A percentile compares a stretch with the other conserved stretches of the same genome.
These are phyloP conservation scores for Meloidogyne hapla DNA, from an alignment of 1,140 invertebrate species.

Conservation along the genomic window DNA sequence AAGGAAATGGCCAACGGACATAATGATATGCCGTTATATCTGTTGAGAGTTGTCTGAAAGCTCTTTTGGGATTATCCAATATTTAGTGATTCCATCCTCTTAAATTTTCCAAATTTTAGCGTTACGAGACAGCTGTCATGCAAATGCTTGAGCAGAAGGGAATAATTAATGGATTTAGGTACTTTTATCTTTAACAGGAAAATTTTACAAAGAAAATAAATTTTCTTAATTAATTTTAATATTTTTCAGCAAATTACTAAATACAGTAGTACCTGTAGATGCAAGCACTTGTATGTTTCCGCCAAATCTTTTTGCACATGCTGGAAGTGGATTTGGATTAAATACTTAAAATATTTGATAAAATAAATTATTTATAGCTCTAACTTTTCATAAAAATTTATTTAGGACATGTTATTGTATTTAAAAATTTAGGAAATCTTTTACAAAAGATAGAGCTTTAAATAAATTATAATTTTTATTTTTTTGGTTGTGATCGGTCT, in stretches of 20 bases:
- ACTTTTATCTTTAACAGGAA: no score
- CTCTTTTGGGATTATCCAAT: no score
- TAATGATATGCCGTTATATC: no score
- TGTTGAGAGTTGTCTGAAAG: no score
- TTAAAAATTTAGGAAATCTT: no score
- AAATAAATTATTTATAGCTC: neutral
- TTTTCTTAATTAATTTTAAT: neutral
- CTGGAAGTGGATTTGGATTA: slow-evolving; percentile 15
- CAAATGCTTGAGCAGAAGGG: slow-evolving; percentile 55
- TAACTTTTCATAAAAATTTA: no score
- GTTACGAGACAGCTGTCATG: slow-evolving; percentile 46
- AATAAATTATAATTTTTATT: no score
- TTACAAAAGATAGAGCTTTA: no score
- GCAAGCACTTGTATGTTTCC: slow-evolving; percentile 52
- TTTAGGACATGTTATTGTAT: neutral
- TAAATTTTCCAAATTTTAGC: slow-evolving; percentile 30
- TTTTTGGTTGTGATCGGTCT: no score
- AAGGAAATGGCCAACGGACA: no score
- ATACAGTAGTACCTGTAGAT: slow-evolving; percentile 52
- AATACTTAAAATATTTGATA: neutral
- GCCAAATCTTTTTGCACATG: slow-evolving; percentile 44
- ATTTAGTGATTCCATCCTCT: no score
- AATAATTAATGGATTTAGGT: slow-evolving; percentile 45
- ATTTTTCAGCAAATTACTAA: slow-evolving; percentile 49
- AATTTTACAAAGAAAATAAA: no score